Base-by-base conservation (phyloP, 2,888 invertebrate genomes). In the Idaea dimidiata region DNA sequence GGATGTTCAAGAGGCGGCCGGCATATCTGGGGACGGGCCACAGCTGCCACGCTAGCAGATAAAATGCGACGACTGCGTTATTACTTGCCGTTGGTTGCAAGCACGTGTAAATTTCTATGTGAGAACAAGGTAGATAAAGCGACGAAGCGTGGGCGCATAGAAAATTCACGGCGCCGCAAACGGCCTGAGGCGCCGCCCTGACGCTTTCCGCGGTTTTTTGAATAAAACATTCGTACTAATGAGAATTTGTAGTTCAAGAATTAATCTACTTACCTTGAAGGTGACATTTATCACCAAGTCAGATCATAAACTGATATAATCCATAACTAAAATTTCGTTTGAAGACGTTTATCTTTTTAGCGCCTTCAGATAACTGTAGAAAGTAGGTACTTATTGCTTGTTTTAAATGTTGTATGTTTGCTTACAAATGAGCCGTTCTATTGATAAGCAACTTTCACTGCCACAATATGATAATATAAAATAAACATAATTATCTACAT, bases 91-190 rank as follows among this genome's bases (percentile, higher is more conserved):
- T 82, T 86, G 82, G 85, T 88, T 81, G 82, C 87, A 78, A 89
- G 88, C 86, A 91, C 84, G 90, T 90, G 90, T 92, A 90, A 91
- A 91, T 91, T 88, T 89, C 86, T 85, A 82, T 87, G 88, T 87
- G 89, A 89, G 89, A 91, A 89, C 86, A 84, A 71, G 80, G 78
- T 74, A 86, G 89, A 90, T 90, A 91, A 88, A 85, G 77, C 70
- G 74, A 61, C 65, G 73, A 43, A 64, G 86, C 85, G 91, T 91
- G 84, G 92, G 91, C 79, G 82, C 74, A 77, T 73, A 77, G 82
- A 81, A 84, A 86, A 84, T 83, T 81, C 84, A 81, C 78, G 82
- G 81, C 83, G 84, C 80, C 83, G 70, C 76, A 70, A 74, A 75
- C 66, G 66, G 76, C 80, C 81, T 66, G 74, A 69, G 80, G 80